Evolutionary conservation across 2,888 invertebrate genomes (phyloP), one percentile per base, ranked within the genome.

Genomic region (Acronicta leporina): DNA sequence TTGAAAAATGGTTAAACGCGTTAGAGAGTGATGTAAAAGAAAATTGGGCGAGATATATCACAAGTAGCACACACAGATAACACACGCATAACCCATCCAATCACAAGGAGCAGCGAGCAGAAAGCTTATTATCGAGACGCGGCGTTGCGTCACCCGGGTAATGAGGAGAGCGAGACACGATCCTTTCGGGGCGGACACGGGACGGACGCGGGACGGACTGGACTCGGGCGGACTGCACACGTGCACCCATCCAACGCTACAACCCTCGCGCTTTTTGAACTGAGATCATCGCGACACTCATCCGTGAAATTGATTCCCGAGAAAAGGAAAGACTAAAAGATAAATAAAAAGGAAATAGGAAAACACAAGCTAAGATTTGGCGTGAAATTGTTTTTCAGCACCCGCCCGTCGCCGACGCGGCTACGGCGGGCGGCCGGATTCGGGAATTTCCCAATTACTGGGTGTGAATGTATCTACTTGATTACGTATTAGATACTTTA

Each of bases 351-450:
- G 92, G 93, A 94, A 94, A 94, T 94, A 94, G 92, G 92, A 94
- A 94, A 94, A 94, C 94, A 94, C 93, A 92, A 92, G 92, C 92
- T 93, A 94, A 94, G 94, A 94, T 94, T 94, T 94, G 94, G 94
- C 94, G 94, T 94, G 94, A 94, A 94, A 94, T 94, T 94, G 94
- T 94, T 93, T 94, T 94, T 93, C 90, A 91, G 88, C 92, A 83
- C 88, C 90, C 50, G 85, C 88, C 87, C 87, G 84, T 85, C 86
- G 81, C 79, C 85, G 88, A 75, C 85, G 86, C 82, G 85, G 82
- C 80, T 68, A 68, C 81, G 80, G 80, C 79, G 83, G 83, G 83
- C 80, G 84, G 85, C 88, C 87, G 89, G 85, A 83, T 87, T 86
- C 88, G 90, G 88, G 94, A 93, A 94, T 94, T 94, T 94, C 88